Conservation (phyloP, 1,140 invertebrate genomes). For the Drosophila tropicalis region DNA sequence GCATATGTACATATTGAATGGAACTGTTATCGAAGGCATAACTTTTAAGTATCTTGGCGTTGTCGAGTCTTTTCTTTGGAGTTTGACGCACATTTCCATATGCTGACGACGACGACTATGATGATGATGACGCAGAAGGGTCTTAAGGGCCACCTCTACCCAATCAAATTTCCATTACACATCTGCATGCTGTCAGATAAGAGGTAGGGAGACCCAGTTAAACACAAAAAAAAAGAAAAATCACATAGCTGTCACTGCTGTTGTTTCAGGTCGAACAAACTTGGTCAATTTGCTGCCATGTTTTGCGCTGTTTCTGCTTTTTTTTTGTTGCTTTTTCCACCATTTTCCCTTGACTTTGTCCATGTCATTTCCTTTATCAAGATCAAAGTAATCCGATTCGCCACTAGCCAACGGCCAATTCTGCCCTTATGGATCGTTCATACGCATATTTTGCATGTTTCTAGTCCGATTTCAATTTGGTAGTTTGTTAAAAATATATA, state of each 20-base stretch:
- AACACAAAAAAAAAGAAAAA: constrained; percentile 8
- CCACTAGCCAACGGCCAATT: too few species aligned
- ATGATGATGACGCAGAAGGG: constrained; percentile 4
- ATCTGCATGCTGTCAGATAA: constrained; percentile 67
- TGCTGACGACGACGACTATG: background rate
- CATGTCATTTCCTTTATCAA: too few species aligned
- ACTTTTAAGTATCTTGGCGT: constrained; percentile 4
- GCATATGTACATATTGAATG: background rate
- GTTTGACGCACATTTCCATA: constrained; percentile 4
- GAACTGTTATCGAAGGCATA: background rate
- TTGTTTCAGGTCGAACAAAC: constrained; percentile 49
- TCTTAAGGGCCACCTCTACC: background rate
- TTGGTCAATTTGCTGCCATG: constrained; percentile 38
- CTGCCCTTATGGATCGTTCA: too few species aligned
- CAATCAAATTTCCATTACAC: constrained; percentile 22
- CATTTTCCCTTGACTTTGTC: constrained; percentile 7
- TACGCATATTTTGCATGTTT: too few species aligned
- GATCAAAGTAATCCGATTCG: too few species aligned
- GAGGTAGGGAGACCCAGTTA: constrained; percentile 14
- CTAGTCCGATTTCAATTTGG: too few species aligned
- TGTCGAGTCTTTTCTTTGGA: background rate
- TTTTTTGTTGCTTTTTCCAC: constrained; percentile 14
- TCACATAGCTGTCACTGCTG: constrained; percentile 28
- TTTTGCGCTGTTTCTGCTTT: background rate
- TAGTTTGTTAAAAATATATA: too few species aligned